Evolutionary conservation across 2,797 vertebrate genomes (phyloP), one percentile per base, ranked within the genome.

Genomic region (Chloroceryle amazona): DNA sequence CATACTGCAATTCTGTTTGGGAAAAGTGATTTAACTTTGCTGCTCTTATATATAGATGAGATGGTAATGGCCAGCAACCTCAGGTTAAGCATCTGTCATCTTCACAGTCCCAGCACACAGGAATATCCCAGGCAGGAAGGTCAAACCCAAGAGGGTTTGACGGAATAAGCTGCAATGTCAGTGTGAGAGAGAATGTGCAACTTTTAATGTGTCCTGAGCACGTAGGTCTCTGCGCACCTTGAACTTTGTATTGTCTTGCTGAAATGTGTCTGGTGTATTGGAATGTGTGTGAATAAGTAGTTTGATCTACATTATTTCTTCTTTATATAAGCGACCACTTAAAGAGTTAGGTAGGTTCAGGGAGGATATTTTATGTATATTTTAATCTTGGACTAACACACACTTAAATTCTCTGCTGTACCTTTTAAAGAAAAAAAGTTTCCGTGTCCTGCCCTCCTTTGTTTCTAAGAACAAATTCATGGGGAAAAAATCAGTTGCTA

Each of bases 311-410:
- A 6, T 12, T 44, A 22, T 28, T 35, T 70, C 33, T 68, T 71
- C 46, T 63, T 55, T 17, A 41, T n/a, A 21, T 39, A 18, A 90
- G 11, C 20, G 8, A 6, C n/a, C 57, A 58, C 41, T 54, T 37
- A 29, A 31, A 14, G 54, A 37, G 10, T 51, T 42, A 76, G 62
- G 60, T 66, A 76, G 11, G 13, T 57, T 81, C n/a, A 29, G n/a
- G 54, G 26, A 51, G n/a, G 6, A 25, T 65, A 28, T 46, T 42
- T 46, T 60, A 52, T 35, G 33, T 12, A 15, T 76, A 33, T 75
- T 52, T 88, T 81, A 12, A n/a, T 67, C 15, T 42, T 0, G 0
- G 37, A 23, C 9, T 25, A 60, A 28, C 8, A n/a, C 2, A 14
- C 11, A 8, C 41, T 82, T 31, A 42, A 86, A 28, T 44, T 66